Evolutionary conservation across 2,888 invertebrate species (phyloP).

Genomic region (Volucella inanis): DNA sequence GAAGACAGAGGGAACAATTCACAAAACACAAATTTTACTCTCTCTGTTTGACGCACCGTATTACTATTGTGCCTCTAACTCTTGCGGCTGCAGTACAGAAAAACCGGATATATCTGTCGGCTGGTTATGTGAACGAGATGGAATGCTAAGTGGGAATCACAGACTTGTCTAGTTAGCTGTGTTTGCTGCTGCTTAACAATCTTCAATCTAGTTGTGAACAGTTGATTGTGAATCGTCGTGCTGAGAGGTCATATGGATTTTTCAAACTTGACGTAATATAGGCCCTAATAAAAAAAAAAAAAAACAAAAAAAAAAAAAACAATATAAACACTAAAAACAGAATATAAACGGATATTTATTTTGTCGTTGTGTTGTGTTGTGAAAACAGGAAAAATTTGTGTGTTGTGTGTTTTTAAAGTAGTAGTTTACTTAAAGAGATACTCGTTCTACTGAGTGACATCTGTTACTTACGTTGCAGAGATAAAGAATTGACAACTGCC

Average conservation of each 20-base stretch:
- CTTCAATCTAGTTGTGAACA: conserved; percentile 83
- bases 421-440: conserved; percentile 67
- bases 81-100: conserved; percentile 64
- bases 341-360: conserved; percentile 32
- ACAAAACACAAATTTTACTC: conserved; percentile 20
- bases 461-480: conserved; percentile 12
- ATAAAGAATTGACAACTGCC: conserved; percentile 3
- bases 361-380: conserved; percentile 41
- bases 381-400: conserved; percentile 71
- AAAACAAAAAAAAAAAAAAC: conserved; percentile 8
- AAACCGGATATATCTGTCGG: conserved; percentile 75
- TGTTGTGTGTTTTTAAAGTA: conserved; percentile 64
- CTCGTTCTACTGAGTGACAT: conserved; percentile 61
- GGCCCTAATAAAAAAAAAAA: conserved; percentile 21
- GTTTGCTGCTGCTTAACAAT: conserved; percentile 79
- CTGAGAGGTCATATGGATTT: conserved; percentile 81
- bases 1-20: conserved; percentile 43
- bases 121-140: conserved; percentile 75
- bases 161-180: conserved; percentile 82
- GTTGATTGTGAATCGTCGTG: conserved; percentile 83
- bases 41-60: conserved; percentile 61
- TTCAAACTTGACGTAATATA: conserved; percentile 68
- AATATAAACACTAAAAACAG: conserved; percentile 36
- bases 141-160: conserved; percentile 75
- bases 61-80: conserved; percentile 57